phyloP scores from a whole-genome alignment of 2,113 vertebrate genomes.

The Sapajus apella region DNA sequence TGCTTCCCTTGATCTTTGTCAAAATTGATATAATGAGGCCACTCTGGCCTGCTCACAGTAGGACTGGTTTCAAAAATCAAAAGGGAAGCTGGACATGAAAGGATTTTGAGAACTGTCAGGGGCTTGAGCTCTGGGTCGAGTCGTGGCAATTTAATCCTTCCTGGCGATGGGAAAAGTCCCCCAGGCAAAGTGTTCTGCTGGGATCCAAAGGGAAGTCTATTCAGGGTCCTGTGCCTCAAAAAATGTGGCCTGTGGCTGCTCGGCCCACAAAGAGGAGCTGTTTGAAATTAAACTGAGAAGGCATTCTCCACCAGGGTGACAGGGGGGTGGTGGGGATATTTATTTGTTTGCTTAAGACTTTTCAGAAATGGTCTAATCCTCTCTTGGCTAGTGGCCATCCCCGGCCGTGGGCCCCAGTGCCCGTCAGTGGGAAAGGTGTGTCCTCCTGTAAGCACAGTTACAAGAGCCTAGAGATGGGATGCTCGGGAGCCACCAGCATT shows the following conservation, averaged over 20 bases:
- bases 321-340: not conserved
- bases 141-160: not conserved
- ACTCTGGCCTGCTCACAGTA: not conserved
- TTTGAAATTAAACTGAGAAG: slow-evolving; percentile 35
- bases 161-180: not conserved
- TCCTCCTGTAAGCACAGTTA: not conserved
- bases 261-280: not conserved
- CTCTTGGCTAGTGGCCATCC: not conserved
- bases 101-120: not conserved
- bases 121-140: not conserved
- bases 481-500: too few species aligned
- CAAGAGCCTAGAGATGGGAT: too few species aligned
- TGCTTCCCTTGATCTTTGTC: not conserved
- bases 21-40: not conserved
- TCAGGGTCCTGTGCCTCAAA: not conserved
- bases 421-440: not conserved
- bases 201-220: not conserved
- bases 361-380: not conserved
- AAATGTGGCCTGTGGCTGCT: rapidly evolving
- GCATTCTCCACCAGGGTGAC: not conserved
- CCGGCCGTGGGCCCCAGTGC: rapidly evolving
- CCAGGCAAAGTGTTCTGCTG: not conserved
- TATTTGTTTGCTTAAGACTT: slow-evolving; percentile 27
- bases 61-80: slow-evolving; percentile 27
- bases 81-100: not conserved